Evolutionary conservation across 2,888 invertebrate genomes (phyloP).

Genomic region (Euphydryas editha): DNA sequence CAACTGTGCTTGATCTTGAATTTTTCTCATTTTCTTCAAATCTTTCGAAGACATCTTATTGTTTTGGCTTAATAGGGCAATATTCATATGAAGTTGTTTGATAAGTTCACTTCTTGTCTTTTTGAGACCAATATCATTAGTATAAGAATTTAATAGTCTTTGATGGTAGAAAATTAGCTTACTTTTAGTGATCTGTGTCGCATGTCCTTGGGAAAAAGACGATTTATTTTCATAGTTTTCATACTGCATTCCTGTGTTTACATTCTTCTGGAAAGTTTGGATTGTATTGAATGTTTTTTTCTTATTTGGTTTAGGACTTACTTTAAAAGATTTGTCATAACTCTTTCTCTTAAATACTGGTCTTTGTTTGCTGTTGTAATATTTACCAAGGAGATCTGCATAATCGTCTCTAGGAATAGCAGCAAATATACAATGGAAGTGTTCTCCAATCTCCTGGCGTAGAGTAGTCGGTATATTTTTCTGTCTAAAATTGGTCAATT

Average conservation of each 20-base stretch:
- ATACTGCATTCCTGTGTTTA: slow-evolving; percentile 23
- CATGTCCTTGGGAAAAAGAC: background rate
- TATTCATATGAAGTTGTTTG: slow-evolving; percentile 55
- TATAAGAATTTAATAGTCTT: slow-evolving; percentile 51
- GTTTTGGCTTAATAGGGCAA: slow-evolving; percentile 52
- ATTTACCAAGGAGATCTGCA: slow-evolving; percentile 61
- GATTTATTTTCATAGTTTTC: slow-evolving; percentile 27
- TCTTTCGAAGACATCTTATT: slow-evolving; percentile 54
- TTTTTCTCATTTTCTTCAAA: slow-evolving; percentile 61
- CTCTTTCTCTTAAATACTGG: slow-evolving; percentile 46
- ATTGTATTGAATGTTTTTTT: slow-evolving; percentile 49
- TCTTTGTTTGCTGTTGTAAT: slow-evolving; percentile 49
- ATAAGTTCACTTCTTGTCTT: slow-evolving; percentile 54
- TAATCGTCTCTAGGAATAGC: slow-evolving; percentile 70
- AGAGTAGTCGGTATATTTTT: slow-evolving; percentile 63
- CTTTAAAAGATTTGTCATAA: slow-evolving; percentile 49
- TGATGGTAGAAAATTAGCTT: slow-evolving; percentile 56
- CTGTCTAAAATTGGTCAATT: slow-evolving; percentile 58
- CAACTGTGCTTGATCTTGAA: slow-evolving; percentile 60
- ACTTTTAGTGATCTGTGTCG: slow-evolving; percentile 42
- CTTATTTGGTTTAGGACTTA: slow-evolving; percentile 46
- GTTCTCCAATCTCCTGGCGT: slow-evolving; percentile 77
- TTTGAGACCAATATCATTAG: slow-evolving; percentile 51
- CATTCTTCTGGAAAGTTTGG: slow-evolving; percentile 42
- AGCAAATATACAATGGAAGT: slow-evolving; percentile 81